Conservation (phyloP, 2,888 invertebrate species). For the Macaria liturata region DNA sequence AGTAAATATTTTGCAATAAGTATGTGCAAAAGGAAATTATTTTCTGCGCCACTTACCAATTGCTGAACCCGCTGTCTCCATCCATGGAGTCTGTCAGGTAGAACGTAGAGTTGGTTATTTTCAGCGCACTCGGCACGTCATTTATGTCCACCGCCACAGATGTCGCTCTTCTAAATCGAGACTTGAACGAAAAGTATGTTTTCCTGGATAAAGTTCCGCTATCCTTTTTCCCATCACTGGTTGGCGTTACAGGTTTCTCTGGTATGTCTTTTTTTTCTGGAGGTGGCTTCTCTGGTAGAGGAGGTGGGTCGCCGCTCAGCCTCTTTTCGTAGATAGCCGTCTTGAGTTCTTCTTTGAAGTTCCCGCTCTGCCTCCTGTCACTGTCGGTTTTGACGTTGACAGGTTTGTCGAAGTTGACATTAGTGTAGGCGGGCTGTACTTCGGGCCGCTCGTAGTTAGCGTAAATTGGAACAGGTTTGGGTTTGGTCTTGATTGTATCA, state of each 20-base stretch:
- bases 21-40: too few species aligned
- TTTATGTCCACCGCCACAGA: slow-evolving; percentile 82
- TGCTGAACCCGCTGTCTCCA: slow-evolving; percentile 85
- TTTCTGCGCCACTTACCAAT: slow-evolving; percentile 59
- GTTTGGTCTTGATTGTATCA: slow-evolving; percentile 45
- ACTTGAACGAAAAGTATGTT: slow-evolving; percentile 83
- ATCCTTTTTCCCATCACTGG: slow-evolving; percentile 67
- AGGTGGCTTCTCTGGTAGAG: slow-evolving; percentile 61
- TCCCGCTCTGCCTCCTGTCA: slow-evolving; percentile 46
- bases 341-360: slow-evolving; percentile 70
- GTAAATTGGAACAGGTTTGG: slow-evolving; percentile 59
- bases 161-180: slow-evolving; percentile 84
- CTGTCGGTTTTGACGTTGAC: slow-evolving; percentile 64
- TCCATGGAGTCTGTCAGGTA: slow-evolving; percentile 87
- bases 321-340: slow-evolving; percentile 67
- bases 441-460: slow-evolving; percentile 65
- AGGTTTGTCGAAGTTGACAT: slow-evolving; percentile 62
- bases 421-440: slow-evolving; percentile 58
- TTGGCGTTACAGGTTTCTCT: slow-evolving; percentile 68
- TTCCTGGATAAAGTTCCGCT: slow-evolving; percentile 71
- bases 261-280: slow-evolving; percentile 30
- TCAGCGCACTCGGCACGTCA: slow-evolving; percentile 79
- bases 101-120: slow-evolving; percentile 87
- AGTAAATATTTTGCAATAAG: too few species aligned
- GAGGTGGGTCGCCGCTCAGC: slow-evolving; percentile 65